These are phyloP conservation scores for Rhea americana DNA, from an alignment of 2,113 vertebrate genomes.

Conservation along the genomic window DNA sequence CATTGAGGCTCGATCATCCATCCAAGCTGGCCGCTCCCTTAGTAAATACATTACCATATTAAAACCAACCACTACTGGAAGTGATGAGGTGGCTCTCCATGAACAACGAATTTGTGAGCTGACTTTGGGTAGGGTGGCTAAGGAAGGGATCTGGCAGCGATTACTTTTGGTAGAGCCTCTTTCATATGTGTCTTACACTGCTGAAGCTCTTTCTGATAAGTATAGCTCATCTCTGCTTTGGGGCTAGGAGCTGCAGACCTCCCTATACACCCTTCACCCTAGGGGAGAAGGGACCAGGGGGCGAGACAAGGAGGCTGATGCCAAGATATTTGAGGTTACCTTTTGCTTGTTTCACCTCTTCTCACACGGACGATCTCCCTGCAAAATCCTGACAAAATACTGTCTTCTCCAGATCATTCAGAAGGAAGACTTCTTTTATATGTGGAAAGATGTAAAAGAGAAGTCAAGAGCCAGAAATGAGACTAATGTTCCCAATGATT, in stretches of 20 bases:
- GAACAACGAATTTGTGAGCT: neutral
- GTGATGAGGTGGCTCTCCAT: neutral
- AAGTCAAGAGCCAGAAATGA: neutral
- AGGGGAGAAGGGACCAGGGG: rapidly evolving
- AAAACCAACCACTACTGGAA: neutral
- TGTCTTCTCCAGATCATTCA: neutral
- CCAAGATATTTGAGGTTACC: neutral
- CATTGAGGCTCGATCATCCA: neutral
- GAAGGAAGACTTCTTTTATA: neutral
- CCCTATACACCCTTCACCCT: rapidly evolving
- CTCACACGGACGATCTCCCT: neutral
- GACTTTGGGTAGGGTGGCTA: rapidly evolving
- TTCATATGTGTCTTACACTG: neutral
- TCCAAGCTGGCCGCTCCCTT: neutral
- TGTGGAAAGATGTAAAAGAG: neutral
- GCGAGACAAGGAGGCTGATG: neutral
- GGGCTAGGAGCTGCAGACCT: neutral
- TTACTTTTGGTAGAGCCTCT: neutral
- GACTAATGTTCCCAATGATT: neutral
- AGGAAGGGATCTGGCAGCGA: neutral
- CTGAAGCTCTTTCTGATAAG: neutral
- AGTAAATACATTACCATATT: neutral
- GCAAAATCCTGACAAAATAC: neutral
- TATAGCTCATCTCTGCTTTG: neutral
- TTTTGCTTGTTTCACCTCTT: rapidly evolving